phyloP scores from a whole-genome alignment of 2,888 invertebrate genomes.

The Nymphalis polychloros region DNA sequence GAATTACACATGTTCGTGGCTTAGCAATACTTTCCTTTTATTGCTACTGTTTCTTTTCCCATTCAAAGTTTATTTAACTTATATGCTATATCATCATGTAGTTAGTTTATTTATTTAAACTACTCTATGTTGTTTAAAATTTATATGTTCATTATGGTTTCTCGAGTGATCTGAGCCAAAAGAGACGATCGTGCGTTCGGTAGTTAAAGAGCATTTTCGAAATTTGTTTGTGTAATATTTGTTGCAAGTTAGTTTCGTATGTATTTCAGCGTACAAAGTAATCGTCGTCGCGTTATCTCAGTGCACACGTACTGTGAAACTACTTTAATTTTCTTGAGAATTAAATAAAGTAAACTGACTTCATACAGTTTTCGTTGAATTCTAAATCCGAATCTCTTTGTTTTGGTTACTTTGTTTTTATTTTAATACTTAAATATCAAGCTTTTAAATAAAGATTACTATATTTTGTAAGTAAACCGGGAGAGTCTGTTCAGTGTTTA shows the following conservation, averaged over 20 bases:
- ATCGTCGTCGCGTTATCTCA: slow-evolving; percentile 3
- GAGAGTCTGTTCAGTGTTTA: too few species aligned
- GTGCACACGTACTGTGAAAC: slow-evolving; percentile 4
- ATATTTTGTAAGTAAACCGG: too few species aligned
- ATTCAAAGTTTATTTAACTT: too few species aligned
- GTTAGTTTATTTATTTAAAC: too few species aligned
- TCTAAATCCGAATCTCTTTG: not conserved
- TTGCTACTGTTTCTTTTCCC: too few species aligned
- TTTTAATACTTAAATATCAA: too few species aligned
- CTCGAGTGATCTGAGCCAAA: too few species aligned
- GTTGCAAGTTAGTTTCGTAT: not conserved
- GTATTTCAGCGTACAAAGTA: not conserved
- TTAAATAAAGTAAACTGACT: slow-evolving; percentile 12
- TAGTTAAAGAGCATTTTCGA: not conserved
- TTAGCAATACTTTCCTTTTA: too few species aligned
- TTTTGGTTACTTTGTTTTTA: not conserved
- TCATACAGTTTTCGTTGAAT: not conserved
- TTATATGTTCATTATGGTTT: too few species aligned
- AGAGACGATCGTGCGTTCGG: not conserved
- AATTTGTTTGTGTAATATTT: not conserved
- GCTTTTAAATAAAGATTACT: too few species aligned
- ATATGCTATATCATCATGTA: too few species aligned
- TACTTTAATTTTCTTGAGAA: slow-evolving; percentile 12
- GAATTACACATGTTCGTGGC: not conserved
- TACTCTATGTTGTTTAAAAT: too few species aligned